These are phyloP conservation scores for Tetragnatha versicolor DNA, from an alignment of 1,140 invertebrate species.

Conservation along the genomic window DNA sequence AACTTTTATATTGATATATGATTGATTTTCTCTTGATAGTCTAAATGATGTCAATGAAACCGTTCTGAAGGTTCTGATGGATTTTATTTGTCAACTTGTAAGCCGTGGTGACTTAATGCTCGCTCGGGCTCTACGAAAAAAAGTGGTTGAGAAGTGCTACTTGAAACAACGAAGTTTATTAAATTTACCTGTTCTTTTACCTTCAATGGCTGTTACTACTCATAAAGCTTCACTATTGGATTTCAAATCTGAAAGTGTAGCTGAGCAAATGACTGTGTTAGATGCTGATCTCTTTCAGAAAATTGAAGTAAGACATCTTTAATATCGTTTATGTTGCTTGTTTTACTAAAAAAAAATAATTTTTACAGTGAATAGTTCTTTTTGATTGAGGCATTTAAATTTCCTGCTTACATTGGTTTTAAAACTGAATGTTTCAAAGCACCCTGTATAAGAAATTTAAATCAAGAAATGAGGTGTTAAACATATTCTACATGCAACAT, in stretches of 20 bases:
- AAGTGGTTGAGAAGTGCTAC: slow-evolving; percentile 88
- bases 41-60: slow-evolving; percentile 74
- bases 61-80: slow-evolving; percentile 70
- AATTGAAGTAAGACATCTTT: slow-evolving; percentile 77
- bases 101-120: slow-evolving; percentile 82
- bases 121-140: slow-evolving; percentile 86
- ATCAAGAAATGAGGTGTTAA: no score
- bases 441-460: no score
- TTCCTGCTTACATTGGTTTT: no score
- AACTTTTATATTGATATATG: no score
- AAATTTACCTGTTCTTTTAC: slow-evolving; percentile 64
- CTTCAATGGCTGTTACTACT: slow-evolving; percentile 58
- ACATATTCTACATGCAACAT: no score
- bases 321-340: neutral
- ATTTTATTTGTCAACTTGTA: slow-evolving; percentile 91
- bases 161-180: slow-evolving; percentile 67
- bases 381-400: no score
- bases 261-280: slow-evolving; percentile 97
- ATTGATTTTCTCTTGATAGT: slow-evolving; percentile 68
- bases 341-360: slow-evolving; percentile 19
- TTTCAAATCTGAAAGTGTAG: slow-evolving; percentile 90
- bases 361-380: no score
- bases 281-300: slow-evolving; percentile 95
- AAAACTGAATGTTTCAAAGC: no score
- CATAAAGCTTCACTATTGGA: slow-evolving; percentile 74